phyloP scores from a whole-genome alignment of 53 echinoderm and acorn worm genomes.

The Henricia sp. region DNA sequence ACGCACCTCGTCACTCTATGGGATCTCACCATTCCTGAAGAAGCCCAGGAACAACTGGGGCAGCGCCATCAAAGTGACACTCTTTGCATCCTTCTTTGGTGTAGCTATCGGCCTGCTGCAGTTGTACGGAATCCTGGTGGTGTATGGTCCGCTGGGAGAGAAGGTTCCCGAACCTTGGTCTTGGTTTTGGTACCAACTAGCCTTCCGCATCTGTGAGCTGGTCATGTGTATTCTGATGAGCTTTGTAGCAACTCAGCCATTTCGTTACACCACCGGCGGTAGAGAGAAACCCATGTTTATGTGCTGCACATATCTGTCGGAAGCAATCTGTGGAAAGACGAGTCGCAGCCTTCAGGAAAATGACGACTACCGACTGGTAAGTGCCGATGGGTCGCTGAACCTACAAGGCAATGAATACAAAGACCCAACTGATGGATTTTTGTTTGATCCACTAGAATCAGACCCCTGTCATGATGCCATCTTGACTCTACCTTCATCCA shows the following conservation, averaged over 20 bases:
- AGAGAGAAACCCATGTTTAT: constrained; percentile 68
- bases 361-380: constrained; percentile 17
- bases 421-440: not conserved
- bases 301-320: not conserved
- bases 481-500: constrained; percentile 6
- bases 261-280: constrained; percentile 83
- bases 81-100: constrained; percentile 82
- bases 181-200: constrained; percentile 91
- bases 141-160: constrained; percentile 87
- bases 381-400: constrained; percentile 5
- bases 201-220: constrained; percentile 87
- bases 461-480: not conserved
- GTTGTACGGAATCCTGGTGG: constrained; percentile 91
- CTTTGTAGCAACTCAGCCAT: constrained; percentile 96
- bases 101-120: constrained; percentile 80
- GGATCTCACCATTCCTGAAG: constrained; percentile 50
- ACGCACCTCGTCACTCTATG: constrained; percentile 46
- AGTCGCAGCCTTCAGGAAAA: constrained; percentile 9
- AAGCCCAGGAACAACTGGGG: constrained; percentile 90
- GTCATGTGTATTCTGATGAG: constrained; percentile 95
- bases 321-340: not conserved
- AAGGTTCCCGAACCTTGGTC: constrained; percentile 93
- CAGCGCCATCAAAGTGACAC: constrained; percentile 87
- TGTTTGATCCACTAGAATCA: not conserved
- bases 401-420: not conserved